Percentiles rank a stretch among this genome's conserved stretches.
Conservation (phyloP, 1,140 invertebrate species). For the Ostrea edulis region DNA sequence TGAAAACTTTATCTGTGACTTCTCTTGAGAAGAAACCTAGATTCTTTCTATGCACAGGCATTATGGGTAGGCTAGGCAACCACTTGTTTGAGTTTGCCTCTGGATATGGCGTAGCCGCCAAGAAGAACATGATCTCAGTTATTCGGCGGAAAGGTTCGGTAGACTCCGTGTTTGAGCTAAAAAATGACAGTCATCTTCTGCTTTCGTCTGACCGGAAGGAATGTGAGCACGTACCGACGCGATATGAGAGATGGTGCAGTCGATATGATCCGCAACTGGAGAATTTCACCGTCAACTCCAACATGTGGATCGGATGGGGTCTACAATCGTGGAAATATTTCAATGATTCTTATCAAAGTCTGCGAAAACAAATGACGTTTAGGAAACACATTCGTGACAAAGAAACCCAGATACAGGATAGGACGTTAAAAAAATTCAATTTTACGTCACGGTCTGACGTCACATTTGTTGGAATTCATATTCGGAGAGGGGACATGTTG, state of each 20-base stretch:
- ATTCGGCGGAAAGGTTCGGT: background rate
- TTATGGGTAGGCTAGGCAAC: constrained; percentile 58
- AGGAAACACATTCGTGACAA: constrained; percentile 3
- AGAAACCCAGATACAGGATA: background rate
- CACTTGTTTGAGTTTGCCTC: constrained; percentile 62
- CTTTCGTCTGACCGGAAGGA: background rate
- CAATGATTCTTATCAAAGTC: constrained; percentile 22
- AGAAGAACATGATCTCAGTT: constrained; percentile 42
- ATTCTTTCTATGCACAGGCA: background rate
- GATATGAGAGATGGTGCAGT: background rate
- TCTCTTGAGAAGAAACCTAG: background rate
- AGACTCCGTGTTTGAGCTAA: background rate
- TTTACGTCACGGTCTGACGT: constrained; percentile 27
- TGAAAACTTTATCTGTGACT: background rate
- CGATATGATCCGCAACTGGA: constrained; percentile 34
- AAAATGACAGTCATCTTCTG: background rate
- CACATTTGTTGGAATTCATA: constrained; percentile 57
- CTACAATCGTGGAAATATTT: constrained; percentile 53
- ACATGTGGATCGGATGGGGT: background rate
- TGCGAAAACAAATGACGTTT: constrained; percentile 47
- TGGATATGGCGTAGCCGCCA: constrained; percentile 51
- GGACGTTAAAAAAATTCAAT: constrained; percentile 17
- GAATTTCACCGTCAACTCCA: constrained; percentile 26
- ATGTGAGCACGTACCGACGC: background rate
- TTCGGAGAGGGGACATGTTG: constrained; percentile 60